Base-by-base conservation (phyloP, 2,888 invertebrate genomes). In the Leuctra nigra region DNA sequence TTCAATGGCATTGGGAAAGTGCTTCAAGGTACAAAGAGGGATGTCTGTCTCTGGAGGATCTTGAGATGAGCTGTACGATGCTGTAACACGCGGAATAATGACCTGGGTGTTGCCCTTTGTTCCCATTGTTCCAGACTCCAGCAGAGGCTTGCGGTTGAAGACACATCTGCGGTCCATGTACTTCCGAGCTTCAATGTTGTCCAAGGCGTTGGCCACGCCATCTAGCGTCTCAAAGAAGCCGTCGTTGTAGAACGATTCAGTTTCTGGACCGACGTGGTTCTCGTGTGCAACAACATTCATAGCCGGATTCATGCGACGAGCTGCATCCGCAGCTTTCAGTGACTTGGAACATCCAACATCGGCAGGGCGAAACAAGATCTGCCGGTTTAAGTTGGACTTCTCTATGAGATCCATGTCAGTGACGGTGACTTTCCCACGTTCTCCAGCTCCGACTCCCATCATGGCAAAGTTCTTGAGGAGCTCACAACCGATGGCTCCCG, bases 331-430 rank as follows among this genome's bases (percentile, higher is more conserved):
- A 33, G 99, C 99, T 9, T 91, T 91, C 46, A 82, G 82, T 4
- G 97, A 87, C 74, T 99, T 99, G 9, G 91, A 81, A 68, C 87
- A 86, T 73, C 92, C 92, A 24, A 99, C 96, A 74, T 99, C 96
- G 60, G 87, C 80, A 0, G 94, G 88, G 61, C 98, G 80, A 79
- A 99, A 99, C 55, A 99, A 78, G 76, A 99, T 99, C 77, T 99
- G 99, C 58, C 99, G 79, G 76, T 99, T 99, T 64, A 99, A 81
- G 74, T 99, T 99, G 1, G 96, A 96, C 72, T 96, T 93, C 75
- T 99, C 99, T 63, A 99, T 99, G 64, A 93, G 81, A 76, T 99
- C 99, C 98, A 99, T 99, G 71, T 99, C 99, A 29, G 99, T 99
- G 57, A 99, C 87, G 47, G 85, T 86, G 55, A 98, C 77, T 68